A percentile compares a stretch with the other conserved stretches of the same genome.
Conservation (phyloP, 2,888 invertebrate species). For the Lasioglossum figueresi region DNA sequence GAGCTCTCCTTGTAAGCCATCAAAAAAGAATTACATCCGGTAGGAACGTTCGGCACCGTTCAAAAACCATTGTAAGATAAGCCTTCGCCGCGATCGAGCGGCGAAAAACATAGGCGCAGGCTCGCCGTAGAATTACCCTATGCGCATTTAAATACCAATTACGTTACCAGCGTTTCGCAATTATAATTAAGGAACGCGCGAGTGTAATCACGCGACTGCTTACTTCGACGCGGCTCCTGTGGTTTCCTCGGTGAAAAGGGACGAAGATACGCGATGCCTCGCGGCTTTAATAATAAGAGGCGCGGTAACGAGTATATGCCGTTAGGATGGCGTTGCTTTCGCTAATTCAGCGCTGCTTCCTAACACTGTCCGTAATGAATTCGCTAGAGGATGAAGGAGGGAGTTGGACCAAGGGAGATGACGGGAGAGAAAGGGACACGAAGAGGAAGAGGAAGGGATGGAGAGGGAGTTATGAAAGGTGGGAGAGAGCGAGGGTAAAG, state of each 20-base stretch:
- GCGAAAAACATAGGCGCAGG: neutral
- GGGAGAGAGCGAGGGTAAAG: neutral
- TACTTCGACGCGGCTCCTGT: slow-evolving; percentile 36
- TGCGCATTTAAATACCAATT: slow-evolving; percentile 53
- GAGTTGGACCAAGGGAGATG: neutral
- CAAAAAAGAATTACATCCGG: too few relatives aligned
- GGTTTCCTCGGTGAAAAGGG: slow-evolving; percentile 53
- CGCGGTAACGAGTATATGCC: slow-evolving; percentile 68
- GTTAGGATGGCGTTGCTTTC: slow-evolving; percentile 63
- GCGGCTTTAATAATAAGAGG: slow-evolving; percentile 71
- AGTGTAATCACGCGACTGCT: slow-evolving; percentile 49
- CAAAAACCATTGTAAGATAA: too few relatives aligned
- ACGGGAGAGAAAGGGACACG: neutral
- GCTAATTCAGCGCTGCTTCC: slow-evolving; percentile 68
- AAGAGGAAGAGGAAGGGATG: slow-evolving; percentile 9
- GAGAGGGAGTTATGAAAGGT: neutral
- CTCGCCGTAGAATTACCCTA: slow-evolving; percentile 24
- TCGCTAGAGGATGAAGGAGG: slow-evolving; percentile 68
- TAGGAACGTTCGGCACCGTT: too few relatives aligned
- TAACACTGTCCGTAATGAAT: slow-evolving; percentile 78
- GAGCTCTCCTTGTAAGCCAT: too few relatives aligned
- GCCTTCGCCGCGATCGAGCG: neutral
- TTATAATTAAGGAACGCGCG: slow-evolving; percentile 56
- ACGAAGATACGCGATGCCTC: slow-evolving; percentile 57
- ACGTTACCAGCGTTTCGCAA: slow-evolving; percentile 42